These are phyloP conservation scores for Micromesistius poutassou DNA, from an alignment of 2,797 vertebrate species.

Conservation along the genomic window DNA sequence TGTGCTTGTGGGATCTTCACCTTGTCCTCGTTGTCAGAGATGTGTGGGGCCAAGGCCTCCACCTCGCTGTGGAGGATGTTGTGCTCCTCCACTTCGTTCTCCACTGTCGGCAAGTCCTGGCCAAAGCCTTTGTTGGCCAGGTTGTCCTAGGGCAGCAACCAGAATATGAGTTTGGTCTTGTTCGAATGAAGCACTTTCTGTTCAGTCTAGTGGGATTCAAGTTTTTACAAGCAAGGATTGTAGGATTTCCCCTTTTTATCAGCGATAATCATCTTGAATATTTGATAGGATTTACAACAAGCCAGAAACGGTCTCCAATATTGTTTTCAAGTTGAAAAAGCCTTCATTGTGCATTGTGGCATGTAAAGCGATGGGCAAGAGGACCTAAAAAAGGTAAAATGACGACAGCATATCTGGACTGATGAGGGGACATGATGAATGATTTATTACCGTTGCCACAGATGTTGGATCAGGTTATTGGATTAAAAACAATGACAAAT, in stretches of 20 bases:
- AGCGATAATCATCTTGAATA: not conserved
- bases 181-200: not conserved
- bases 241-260: too few relatives aligned
- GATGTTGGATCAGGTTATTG: too few relatives aligned
- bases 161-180: not conserved
- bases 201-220: too few relatives aligned
- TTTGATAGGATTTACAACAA: not conserved
- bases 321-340: not conserved
- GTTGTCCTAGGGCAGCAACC: conserved; percentile 66
- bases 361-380: not conserved
- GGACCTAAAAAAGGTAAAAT: too few relatives aligned
- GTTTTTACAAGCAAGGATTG: too few relatives aligned
- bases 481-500: too few relatives aligned
- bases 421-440: too few relatives aligned
- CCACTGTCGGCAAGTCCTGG: conserved; percentile 85
- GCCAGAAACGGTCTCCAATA: not conserved
- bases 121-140: conserved; percentile 84
- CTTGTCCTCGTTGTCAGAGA: conserved; percentile 77
- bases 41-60: conserved; percentile 88
- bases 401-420: too few relatives aligned
- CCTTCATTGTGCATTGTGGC: not conserved
- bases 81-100: conserved; percentile 90
- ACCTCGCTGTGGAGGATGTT: conserved; percentile 97
- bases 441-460: too few relatives aligned
- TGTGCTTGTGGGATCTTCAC: conserved; percentile 31